A percentile compares a stretch with the other conserved stretches of the same genome.
These are phyloP conservation scores for Aramus guarauna DNA, from an alignment of 2,113 vertebrate species.

Conservation along the genomic window DNA sequence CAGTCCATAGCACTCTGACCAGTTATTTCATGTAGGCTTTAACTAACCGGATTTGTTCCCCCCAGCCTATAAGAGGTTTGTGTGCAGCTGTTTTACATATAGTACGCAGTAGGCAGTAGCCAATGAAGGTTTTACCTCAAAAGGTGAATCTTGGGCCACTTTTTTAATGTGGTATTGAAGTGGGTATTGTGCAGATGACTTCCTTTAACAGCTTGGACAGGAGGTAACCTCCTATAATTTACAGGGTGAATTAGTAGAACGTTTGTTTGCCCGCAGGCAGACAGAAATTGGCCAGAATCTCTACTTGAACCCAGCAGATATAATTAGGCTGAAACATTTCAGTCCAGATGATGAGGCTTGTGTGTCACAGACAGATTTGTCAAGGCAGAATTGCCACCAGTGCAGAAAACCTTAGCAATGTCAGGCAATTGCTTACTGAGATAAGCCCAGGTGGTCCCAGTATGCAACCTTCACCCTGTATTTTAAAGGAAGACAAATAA, in stretches of 20 bases:
- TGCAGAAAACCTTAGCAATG: not conserved
- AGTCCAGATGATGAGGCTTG: not conserved
- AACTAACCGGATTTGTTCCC: not conserved
- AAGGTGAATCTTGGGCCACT: not conserved
- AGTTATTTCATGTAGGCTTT: not conserved
- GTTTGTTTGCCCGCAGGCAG: not conserved
- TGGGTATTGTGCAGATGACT: not conserved
- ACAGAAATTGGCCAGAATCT: not conserved
- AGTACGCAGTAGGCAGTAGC: not conserved
- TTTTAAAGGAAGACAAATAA: not conserved
- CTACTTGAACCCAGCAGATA: not conserved
- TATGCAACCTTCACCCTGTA: not conserved
- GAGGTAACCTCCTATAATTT: not conserved
- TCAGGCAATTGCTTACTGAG: not conserved
- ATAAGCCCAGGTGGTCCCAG: not conserved
- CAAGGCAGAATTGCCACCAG: not conserved
- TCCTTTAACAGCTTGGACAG: not conserved
- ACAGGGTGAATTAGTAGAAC: not conserved
- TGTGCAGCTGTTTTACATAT: not conserved
- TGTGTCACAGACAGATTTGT: not conserved
- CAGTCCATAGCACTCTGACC: not conserved
- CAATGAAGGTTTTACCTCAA: not conserved
- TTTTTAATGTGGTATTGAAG: not conserved
- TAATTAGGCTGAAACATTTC: not conserved
- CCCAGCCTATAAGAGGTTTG: not conserved